Conservation (phyloP, 2,888 invertebrate species). For the Chaitophorus viminalis region DNA sequence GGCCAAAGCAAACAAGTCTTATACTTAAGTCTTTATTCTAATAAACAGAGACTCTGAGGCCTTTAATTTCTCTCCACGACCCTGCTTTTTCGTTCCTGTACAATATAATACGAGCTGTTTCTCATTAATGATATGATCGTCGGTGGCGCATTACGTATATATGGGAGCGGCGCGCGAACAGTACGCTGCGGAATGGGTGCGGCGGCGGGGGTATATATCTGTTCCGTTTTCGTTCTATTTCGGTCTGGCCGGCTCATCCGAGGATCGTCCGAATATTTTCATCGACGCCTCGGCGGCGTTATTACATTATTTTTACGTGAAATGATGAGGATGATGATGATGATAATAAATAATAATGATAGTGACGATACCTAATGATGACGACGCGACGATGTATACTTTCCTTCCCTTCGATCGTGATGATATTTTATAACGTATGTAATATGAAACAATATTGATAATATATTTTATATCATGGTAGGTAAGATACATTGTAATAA, state of each 20-base stretch:
- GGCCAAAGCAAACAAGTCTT: no score
- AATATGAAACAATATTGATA: no score
- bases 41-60: no score
- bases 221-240: conserved; percentile 59
- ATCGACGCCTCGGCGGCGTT: conserved; percentile 50
- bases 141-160: background rate
- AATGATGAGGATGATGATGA: background rate
- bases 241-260: conserved; percentile 50
- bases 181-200: conserved; percentile 34
- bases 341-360: background rate
- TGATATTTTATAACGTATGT: no score
- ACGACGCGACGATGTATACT: background rate
- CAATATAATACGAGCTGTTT: background rate
- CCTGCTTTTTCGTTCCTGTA: no score
- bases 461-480: no score
- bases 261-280: conserved; percentile 58
- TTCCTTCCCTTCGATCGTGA: background rate
- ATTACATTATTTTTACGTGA: conserved; percentile 27
- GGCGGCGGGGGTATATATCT: conserved; percentile 19
- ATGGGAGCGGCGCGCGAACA: conserved; percentile 7
- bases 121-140: conserved; percentile 35
- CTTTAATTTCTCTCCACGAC: no score
- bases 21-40: no score
- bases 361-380: background rate
- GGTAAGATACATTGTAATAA: no score